Evolutionary conservation across 2,113 vertebrate species (phyloP).

Genomic region (Sterna hirundo): DNA sequence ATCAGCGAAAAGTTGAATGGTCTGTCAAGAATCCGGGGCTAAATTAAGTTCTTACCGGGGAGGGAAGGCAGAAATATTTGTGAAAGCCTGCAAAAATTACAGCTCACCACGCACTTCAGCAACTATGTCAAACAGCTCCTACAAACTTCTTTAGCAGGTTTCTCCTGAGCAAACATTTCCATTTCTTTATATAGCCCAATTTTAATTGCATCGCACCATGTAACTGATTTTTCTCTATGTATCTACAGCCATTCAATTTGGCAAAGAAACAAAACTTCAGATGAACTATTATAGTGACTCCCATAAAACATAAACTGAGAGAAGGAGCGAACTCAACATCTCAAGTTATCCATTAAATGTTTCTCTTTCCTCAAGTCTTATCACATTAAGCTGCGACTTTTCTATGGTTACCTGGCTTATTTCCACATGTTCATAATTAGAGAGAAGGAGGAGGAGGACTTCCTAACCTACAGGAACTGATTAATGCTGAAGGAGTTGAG

Average conservation of each 20-base stretch:
- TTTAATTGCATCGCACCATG: not conserved
- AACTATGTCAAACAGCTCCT: not conserved
- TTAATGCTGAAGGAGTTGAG: not conserved
- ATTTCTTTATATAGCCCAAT: not conserved
- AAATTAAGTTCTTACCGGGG: not conserved
- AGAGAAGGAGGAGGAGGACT: not conserved
- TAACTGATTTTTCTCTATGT: not conserved
- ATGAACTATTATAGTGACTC: not conserved
- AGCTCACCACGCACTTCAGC: not conserved
- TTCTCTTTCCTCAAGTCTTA: not conserved
- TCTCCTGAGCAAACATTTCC: constrained; percentile 6
- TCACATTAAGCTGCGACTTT: not conserved
- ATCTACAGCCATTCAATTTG: not conserved
- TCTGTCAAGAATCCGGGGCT: not conserved
- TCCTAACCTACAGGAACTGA: not conserved
- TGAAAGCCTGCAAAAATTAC: not conserved
- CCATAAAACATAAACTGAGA: not conserved
- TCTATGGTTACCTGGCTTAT: not conserved
- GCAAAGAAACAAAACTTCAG: not conserved
- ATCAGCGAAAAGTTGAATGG: not conserved
- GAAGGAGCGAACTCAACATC: not conserved
- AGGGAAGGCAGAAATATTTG: not conserved
- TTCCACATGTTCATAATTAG: not conserved
- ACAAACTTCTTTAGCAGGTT: not conserved
- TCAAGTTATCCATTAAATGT: not conserved